Percentiles rank a stretch among this genome's conserved stretches.
Conservation (phyloP, 2,888 invertebrate genomes). For the Folsomia manolachei region DNA sequence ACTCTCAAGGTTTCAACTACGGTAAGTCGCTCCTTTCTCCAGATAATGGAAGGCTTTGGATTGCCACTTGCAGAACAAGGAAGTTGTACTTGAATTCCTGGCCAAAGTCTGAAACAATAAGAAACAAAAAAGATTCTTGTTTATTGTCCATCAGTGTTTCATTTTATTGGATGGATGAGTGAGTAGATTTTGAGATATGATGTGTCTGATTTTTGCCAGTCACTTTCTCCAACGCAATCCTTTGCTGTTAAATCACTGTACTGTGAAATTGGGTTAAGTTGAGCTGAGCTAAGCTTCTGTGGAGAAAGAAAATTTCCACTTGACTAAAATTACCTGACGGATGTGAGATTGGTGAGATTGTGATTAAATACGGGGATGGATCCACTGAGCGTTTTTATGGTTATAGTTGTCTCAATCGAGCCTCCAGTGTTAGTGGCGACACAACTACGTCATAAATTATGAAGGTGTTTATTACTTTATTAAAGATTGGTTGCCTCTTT, state of each 20-base stretch:
- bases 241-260: too few relatives aligned
- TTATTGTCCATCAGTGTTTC: background rate
- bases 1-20: constrained; percentile 49
- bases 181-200: too few relatives aligned
- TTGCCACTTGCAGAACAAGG: constrained; percentile 79
- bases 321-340: constrained; percentile 25
- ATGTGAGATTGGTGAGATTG: constrained; percentile 61
- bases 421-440: constrained; percentile 74
- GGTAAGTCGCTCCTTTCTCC: constrained; percentile 77
- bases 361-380: constrained; percentile 65
- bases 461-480: too few relatives aligned
- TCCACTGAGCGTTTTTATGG: constrained; percentile 54
- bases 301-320: background rate
- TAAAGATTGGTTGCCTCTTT: too few relatives aligned
- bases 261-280: background rate
- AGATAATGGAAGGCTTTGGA: constrained; percentile 72
- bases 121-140: background rate
- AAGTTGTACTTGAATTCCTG: constrained; percentile 62
- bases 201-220: too few relatives aligned
- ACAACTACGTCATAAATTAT: constrained; percentile 76
- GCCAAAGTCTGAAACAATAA: constrained; percentile 6
- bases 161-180: too few relatives aligned
- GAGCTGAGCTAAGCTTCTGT: background rate
- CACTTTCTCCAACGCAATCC: too few relatives aligned
- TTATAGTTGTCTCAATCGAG: constrained; percentile 66